Percentiles rank a stretch among this genome's conserved stretches.
phyloP scores from a whole-genome alignment of 2,888 invertebrate species.

The Rotaria sp. region DNA sequence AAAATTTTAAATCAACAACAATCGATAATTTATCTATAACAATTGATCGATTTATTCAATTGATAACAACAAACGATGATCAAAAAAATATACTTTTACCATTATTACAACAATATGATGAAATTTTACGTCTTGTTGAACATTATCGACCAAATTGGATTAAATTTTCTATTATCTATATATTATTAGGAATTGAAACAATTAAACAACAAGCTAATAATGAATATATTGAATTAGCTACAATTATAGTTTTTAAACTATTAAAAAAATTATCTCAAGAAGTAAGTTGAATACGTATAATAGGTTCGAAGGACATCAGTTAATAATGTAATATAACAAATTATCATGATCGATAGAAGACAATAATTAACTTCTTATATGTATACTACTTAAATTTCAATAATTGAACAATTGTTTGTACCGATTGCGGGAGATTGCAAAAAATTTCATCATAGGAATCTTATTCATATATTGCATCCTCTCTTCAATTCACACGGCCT shows the following conservation, averaged over 20 bases:
- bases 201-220: not conserved
- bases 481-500: too few species aligned
- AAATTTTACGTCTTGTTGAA: slow-evolving; percentile 11
- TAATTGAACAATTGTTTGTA: too few species aligned
- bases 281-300: not conserved
- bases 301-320: too few species aligned
- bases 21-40: not conserved
- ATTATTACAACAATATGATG: not conserved
- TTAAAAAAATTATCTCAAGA: not conserved
- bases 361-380: too few species aligned
- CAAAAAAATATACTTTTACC: not conserved
- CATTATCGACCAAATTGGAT: not conserved
- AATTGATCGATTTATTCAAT: not conserved
- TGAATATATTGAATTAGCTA: slow-evolving; percentile 15
- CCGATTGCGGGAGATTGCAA: too few species aligned
- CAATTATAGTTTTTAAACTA: not conserved
- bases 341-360: too few species aligned
- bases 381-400: too few species aligned
- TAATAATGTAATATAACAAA: too few species aligned
- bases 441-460: too few species aligned
- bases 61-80: not conserved
- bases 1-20: not conserved
- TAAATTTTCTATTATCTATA: slow-evolving; percentile 6
- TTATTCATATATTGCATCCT: too few species aligned
- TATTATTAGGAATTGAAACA: not conserved